Evolutionary conservation across 1,140 invertebrate genomes (phyloP).

Genomic region (Sarcophaga bullata): DNA sequence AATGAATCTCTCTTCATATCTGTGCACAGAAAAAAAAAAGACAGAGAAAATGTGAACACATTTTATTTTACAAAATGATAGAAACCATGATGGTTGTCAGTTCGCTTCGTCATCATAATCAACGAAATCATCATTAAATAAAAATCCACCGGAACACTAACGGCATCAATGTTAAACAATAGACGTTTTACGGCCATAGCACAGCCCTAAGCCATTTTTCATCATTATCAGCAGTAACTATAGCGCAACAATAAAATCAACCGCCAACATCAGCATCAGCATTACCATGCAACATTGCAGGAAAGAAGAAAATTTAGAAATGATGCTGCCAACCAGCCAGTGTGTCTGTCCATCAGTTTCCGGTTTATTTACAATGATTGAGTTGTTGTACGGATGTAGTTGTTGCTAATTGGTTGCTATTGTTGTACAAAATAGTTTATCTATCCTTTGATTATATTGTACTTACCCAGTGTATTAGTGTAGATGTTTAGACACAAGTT

Average conservation of each 20-base stretch:
- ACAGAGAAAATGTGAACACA: background rate
- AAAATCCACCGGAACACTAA: background rate
- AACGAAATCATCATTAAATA: background rate
- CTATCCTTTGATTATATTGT: background rate
- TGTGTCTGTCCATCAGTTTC: slow-evolving; percentile 3
- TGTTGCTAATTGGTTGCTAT: background rate
- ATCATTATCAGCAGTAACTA: background rate
- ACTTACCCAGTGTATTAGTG: no score
- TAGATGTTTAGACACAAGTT: no score
- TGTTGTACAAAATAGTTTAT: background rate
- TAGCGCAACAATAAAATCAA: no score
- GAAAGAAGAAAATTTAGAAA: background rate
- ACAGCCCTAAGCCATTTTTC: background rate
- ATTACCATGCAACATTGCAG: no score
- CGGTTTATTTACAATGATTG: background rate
- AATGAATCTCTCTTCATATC: background rate
- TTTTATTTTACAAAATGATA: background rate
- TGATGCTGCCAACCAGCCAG: background rate
- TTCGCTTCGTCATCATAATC: slow-evolving; percentile 31
- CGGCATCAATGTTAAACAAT: background rate
- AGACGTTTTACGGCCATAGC: no score
- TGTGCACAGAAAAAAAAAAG: no score
- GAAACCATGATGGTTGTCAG: slow-evolving; percentile 36
- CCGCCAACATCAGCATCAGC: no score
- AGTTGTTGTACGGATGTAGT: background rate